phyloP scores from a whole-genome alignment of 2,888 invertebrate genomes.

The Caenorhabditis sinica region DNA sequence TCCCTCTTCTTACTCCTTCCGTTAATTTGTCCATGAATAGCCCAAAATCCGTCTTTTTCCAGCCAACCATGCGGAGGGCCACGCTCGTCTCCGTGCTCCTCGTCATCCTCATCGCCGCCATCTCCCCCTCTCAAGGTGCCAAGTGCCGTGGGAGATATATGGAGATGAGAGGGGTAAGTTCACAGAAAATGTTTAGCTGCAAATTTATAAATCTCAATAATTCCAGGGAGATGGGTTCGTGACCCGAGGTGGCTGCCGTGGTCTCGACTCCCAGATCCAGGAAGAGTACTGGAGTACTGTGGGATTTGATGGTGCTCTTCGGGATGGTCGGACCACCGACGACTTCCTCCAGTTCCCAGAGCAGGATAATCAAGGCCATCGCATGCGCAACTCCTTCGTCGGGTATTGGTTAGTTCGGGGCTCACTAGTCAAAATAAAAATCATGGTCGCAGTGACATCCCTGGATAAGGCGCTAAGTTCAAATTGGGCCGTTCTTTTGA shows the following conservation, averaged over 20 bases:
- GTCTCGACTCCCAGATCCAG: constrained; percentile 65
- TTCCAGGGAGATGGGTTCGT: constrained; percentile 55
- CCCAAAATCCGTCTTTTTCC: neutral
- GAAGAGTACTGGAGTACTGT: constrained; percentile 78
- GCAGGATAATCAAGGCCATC: constrained; percentile 53
- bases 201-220: neutral
- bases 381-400: constrained; percentile 63
- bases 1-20: no score
- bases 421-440: no score
- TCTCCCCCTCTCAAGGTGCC: neutral
- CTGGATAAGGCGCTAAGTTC: no score
- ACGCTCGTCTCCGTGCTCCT: neutral
- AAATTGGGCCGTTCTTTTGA: no score
- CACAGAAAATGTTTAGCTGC: neutral
- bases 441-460: no score
- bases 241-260: constrained; percentile 51
- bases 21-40: neutral
- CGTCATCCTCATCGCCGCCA: neutral
- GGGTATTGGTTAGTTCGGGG: constrained; percentile 70
- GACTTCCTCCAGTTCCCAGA: constrained; percentile 74
- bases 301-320: constrained; percentile 73
- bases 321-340: constrained; percentile 65
- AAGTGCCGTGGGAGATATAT: constrained; percentile 53
- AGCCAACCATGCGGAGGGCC: constrained; percentile 3
- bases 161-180: constrained; percentile 54